Conservation (phyloP, 2,888 invertebrate species). For the Punctoribates punctum region DNA sequence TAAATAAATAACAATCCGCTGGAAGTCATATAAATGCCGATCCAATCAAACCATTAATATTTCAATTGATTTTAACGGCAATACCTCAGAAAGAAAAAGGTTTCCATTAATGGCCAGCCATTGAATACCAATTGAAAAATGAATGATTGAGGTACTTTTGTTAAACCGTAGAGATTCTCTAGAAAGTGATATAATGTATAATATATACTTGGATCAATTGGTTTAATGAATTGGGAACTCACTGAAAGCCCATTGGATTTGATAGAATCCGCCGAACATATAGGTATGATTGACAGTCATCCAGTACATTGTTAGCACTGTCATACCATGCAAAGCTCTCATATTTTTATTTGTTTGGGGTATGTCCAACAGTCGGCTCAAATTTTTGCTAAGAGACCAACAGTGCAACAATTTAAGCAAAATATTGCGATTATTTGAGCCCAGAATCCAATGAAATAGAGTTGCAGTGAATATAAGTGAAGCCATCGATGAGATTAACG, state of each 20-base stretch:
- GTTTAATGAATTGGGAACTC: not conserved
- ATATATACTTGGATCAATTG: too few relatives aligned
- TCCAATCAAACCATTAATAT: not conserved
- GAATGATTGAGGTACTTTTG: constrained; percentile 30
- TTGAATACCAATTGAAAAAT: constrained; percentile 40
- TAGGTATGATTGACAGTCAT: constrained; percentile 33
- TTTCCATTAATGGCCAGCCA: constrained; percentile 6
- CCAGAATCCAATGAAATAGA: not conserved
- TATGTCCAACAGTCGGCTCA: not conserved
- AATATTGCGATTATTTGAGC: not conserved
- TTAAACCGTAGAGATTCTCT: not conserved
- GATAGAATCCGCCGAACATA: constrained; percentile 32
- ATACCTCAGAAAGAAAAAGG: constrained; percentile 16
- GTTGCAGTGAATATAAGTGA: not conserved
- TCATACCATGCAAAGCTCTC: constrained; percentile 6
- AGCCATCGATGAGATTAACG: not conserved
- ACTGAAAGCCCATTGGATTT: constrained; percentile 29
- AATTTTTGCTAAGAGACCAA: constrained; percentile 1
- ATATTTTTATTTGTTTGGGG: not conserved
- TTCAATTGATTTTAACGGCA: not conserved
- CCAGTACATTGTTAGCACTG: constrained; percentile 34
- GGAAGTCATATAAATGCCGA: not conserved
- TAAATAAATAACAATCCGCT: constrained; percentile 13
- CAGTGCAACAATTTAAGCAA: not conserved
- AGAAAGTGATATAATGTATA: not conserved